Evolutionary conservation across 2,113 vertebrate species (phyloP).

Genomic region (Xiphias gladius): DNA sequence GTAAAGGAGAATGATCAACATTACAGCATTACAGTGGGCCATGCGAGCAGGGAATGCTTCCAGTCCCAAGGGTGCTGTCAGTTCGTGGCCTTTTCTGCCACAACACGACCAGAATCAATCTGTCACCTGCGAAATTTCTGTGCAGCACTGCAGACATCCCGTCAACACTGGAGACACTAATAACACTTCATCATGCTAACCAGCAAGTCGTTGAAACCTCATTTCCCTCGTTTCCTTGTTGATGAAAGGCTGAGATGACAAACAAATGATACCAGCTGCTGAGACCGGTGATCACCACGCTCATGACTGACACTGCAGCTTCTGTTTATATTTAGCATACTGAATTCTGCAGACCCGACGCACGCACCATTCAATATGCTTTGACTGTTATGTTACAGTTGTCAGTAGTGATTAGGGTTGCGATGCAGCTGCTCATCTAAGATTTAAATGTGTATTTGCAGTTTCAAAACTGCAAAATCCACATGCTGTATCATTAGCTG

Average conservation of each 20-base stretch:
- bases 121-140: conserved; percentile 22
- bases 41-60: background rate
- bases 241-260: conserved; percentile 39
- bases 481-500: background rate
- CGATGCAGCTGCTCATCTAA: background rate
- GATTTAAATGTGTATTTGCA: background rate
- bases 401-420: background rate
- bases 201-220: conserved; percentile 21
- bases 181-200: conserved; percentile 35
- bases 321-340: conserved; percentile 2
- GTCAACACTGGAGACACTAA: conserved; percentile 26
- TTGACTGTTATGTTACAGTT: background rate
- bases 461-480: background rate
- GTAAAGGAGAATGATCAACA: conserved; percentile 23
- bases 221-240: conserved; percentile 13
- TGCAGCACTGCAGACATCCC: conserved; percentile 14
- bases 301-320: conserved; percentile 17
- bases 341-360: conserved; percentile 7
- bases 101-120: conserved; percentile 24
- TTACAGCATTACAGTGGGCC: background rate
- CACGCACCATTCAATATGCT: background rate
- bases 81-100: conserved; percentile 9
- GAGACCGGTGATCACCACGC: background rate
- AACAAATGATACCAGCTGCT: conserved; percentile 27
- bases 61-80: conserved; percentile 19